Evolutionary conservation across 2,113 vertebrate species (phyloP), one percentile per base, ranked within the genome.

Genomic region (Anseranas semipalmata): DNA sequence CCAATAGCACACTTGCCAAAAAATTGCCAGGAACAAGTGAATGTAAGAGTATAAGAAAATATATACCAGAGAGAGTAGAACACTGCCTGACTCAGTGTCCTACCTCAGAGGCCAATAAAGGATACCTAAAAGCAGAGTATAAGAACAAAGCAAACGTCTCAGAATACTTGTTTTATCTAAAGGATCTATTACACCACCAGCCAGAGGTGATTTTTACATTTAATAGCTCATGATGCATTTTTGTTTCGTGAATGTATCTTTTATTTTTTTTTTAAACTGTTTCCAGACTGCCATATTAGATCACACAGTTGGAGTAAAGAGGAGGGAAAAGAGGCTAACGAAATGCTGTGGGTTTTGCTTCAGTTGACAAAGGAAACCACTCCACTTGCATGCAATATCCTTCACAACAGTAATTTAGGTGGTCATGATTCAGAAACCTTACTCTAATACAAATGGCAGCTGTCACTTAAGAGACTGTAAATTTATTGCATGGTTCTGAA

Each of bases 311-410:
- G 39, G 53, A 41, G n/a, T 25, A 68, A 87, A 87, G 55, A 58
- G 59, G 59, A 87, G 60, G 33, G 24, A 76, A 76, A 70, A 92
- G 32, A 37, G 16, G 33, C 18, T 89, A 73, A 85, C 53, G 62
- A 93, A 93, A 91, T 37, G 33, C 43, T 3, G 2, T 87, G 20
- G 1, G 77, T 95, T 89, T 93, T 87, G 53, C 85, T 91, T 95
- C 87, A 3, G 95, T 95, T 96, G 94, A 68, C 79, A 90, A 85
- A 95, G 94, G 91, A 97, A 97, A 94, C 93, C 89, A 68, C 87
- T 75, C 28, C 48, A 39, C 73, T 89, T 60, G 58, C 67, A 72
- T 60, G 94, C 95, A 97, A 97, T 70, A 96, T 89, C 96, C 91
- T 96, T 91, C 81, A 66, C 62, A 93, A 93, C 85, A 89, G 91